phyloP scores from a whole-genome alignment of 1,140 invertebrate species.

The Drosophila baimaii region DNA sequence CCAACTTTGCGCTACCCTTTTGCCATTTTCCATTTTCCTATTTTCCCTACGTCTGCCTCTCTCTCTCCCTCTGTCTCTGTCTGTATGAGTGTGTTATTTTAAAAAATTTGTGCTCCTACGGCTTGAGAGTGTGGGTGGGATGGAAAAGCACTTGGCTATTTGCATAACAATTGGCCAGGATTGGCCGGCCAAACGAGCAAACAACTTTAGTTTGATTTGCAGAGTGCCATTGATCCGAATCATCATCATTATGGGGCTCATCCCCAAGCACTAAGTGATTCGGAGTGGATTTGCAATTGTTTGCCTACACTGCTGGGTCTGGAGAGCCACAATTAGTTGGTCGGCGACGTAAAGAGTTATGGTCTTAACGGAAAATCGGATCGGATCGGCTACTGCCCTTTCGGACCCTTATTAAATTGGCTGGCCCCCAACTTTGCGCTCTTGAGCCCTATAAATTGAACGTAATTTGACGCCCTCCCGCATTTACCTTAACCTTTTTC shows the following conservation, averaged over 20 bases:
- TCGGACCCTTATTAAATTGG: constrained; percentile 33
- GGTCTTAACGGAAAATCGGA: constrained; percentile 25
- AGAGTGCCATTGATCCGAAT: constrained; percentile 45
- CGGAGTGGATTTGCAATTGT: constrained; percentile 37
- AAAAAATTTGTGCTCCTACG: constrained; percentile 64
- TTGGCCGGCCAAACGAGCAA: constrained; percentile 45
- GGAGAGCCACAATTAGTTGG: constrained; percentile 34
- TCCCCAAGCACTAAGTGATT: constrained; percentile 39
- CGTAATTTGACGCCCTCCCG: constrained; percentile 44
- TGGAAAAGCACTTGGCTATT: constrained; percentile 66
- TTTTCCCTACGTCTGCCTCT: constrained; percentile 10
- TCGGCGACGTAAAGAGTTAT: constrained; percentile 24
- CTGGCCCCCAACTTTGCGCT: background rate
- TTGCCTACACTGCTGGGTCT: constrained; percentile 33
- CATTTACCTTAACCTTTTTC: constrained; percentile 23
- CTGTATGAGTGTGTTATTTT: constrained; percentile 56
- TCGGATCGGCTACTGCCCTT: constrained; percentile 21
- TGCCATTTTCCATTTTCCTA: constrained; percentile 33
- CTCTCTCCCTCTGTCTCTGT: too few species aligned
- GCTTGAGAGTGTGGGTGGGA: constrained; percentile 34
- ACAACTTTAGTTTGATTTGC: constrained; percentile 61
- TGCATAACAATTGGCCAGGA: constrained; percentile 76
- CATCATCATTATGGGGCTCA: constrained; percentile 37
- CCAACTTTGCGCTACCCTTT: constrained; percentile 11
- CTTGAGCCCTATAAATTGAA: constrained; percentile 19